Evolutionary conservation across 1,140 invertebrate genomes (phyloP), one percentile per base, ranked within the genome.

Genomic region (Nebria ingens): DNA sequence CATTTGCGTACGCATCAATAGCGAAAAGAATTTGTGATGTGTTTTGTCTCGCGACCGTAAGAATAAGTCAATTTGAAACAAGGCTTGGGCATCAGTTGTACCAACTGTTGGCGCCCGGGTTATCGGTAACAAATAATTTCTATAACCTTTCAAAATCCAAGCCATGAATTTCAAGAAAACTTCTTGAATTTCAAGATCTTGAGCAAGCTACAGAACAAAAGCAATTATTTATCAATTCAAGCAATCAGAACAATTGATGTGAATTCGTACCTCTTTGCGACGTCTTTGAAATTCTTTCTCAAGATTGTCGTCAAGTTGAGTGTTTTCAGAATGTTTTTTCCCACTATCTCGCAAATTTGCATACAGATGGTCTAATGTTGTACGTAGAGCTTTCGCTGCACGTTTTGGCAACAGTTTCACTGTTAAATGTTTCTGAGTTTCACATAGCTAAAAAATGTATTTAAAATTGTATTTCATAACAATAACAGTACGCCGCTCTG

Each of bases 141-240:
- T 79, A 73, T 99, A 99, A 2, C 94, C 95, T 68, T 90, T 89
- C 58, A 99, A 71, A 56, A 97, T 87, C 34, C 85, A 80, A 2
- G 92, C 93, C 86, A 97, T 98, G 66, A 99, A 99, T 51, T 90
- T 80, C 21, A 99, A 76, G 74, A 99, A 99, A 3, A 93, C 91
- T 71, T 98, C 96, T 73, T 98, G 94, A 55, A 99, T 98, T 71
- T 91, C 86, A 51, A 95, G 74, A 68, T 98, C 95, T 58, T 96
- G 70, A 17, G 80, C 79, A 76, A 89, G 81, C 79, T 86, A 63
- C 50, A 72, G 74, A 63, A 51, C 61, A 17, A 65, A 56, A 59
- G 49, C 29, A 57, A 53, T 59, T 20, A 19, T 51, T 58, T 51
- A 54, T 42, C 19, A 2, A 21, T 34, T 40, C 22, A 49, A 56